These are phyloP conservation scores for Diaperis boleti DNA, from an alignment of 2,888 invertebrate genomes.

Conservation along the genomic window DNA sequence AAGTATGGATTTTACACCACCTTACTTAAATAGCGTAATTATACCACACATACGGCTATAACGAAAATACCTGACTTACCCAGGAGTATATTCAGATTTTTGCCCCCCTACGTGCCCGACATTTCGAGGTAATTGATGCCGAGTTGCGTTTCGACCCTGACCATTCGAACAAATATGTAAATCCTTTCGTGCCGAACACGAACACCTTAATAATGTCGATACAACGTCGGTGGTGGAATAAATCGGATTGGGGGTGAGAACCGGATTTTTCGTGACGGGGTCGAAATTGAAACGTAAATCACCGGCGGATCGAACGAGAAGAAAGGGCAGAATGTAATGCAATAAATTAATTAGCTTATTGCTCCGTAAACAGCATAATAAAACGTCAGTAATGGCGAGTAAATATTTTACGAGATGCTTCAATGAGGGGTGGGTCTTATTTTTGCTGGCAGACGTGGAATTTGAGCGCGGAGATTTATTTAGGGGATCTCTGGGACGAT, in stretches of 20 bases:
- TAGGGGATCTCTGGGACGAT: too few species aligned
- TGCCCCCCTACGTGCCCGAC: too few species aligned
- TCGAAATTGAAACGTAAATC: slow-evolving; percentile 5
- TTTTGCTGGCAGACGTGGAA: slow-evolving; percentile 26
- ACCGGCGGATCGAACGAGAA: background rate
- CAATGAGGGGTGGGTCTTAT: slow-evolving; percentile 17
- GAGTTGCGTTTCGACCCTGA: slow-evolving; percentile 28
- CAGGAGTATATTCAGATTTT: too few species aligned
- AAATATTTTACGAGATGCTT: slow-evolving; percentile 26
- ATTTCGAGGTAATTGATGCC: slow-evolving; percentile 7
- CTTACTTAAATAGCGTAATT: too few species aligned
- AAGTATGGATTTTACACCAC: too few species aligned
- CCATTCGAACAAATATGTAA: slow-evolving; percentile 25
- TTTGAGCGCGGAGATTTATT: slow-evolving; percentile 35
- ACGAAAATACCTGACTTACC: too few species aligned
- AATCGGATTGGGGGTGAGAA: slow-evolving; percentile 2
- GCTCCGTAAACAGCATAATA: slow-evolving; percentile 29
- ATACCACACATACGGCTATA: too few species aligned
- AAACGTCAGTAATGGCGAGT: slow-evolving; percentile 32
- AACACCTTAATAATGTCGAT: slow-evolving; percentile 27
- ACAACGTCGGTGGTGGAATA: slow-evolving; percentile 7
- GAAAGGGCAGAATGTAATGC: background rate
- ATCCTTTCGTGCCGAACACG: slow-evolving; percentile 21
- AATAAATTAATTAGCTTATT: slow-evolving; percentile 36
- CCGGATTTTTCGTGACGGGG: background rate